phyloP scores from a whole-genome alignment of 2,888 invertebrate species.

The Cheilosia impressa region DNA sequence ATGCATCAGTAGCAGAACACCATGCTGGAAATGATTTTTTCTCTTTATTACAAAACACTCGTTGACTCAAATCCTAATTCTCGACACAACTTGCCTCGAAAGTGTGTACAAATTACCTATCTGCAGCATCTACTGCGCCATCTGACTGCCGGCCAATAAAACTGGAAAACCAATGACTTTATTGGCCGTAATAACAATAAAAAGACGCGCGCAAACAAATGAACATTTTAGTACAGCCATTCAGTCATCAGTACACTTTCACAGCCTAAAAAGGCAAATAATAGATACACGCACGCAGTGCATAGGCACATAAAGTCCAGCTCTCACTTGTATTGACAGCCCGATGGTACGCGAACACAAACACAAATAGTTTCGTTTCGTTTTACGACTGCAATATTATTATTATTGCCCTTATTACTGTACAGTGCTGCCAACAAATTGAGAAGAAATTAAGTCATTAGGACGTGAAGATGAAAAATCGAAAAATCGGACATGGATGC shows the following conservation, averaged over 20 bases:
- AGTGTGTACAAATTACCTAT: conserved; percentile 15
- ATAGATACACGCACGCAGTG: neutral
- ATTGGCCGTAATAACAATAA: conserved; percentile 61
- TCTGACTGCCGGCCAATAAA: conserved; percentile 52
- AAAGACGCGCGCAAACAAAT: conserved; percentile 62
- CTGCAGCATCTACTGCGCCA: conserved; percentile 16
- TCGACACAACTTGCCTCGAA: conserved; percentile 23
- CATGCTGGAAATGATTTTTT: conserved; percentile 24
- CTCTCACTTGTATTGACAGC: conserved; percentile 44
- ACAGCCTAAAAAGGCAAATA: conserved; percentile 35
- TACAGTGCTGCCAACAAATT: conserved; percentile 59
- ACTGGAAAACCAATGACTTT: conserved; percentile 57
- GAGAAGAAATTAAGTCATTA: conserved; percentile 72
- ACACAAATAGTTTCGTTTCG: conserved; percentile 68
- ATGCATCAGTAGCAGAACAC: conserved; percentile 14
- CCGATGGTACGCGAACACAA: conserved; percentile 2
- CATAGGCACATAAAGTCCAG: conserved; percentile 45
- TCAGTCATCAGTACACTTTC: conserved; percentile 13
- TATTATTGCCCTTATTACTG: conserved; percentile 70
- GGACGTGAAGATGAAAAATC: conserved; percentile 62
- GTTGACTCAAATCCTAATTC: conserved; percentile 38
- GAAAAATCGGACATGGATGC: conserved; percentile 51
- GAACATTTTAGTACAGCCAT: conserved; percentile 52
- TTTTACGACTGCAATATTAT: conserved; percentile 71
- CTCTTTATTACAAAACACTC: conserved; percentile 38